Base-by-base conservation (phyloP, 2,113 vertebrate species). In the Oenanthe melanoleuca region DNA sequence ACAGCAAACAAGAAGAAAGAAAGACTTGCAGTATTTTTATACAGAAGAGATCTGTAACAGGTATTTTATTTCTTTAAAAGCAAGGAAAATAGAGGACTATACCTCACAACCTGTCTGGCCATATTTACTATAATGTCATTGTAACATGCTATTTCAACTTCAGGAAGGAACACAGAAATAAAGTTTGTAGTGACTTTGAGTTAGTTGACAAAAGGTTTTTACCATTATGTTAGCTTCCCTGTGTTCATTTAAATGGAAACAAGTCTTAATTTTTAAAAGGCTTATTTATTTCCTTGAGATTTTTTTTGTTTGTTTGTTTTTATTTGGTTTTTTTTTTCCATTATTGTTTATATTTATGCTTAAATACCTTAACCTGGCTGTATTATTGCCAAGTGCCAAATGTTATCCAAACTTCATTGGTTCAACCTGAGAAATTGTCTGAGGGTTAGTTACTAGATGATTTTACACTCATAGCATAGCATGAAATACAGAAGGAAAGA, bases 41-140 rank as follows among this genome's bases (percentile, higher is more conserved):
- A 98, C 91, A 97, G 75, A 98, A 97, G 95, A 97, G 89, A 97
- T 97, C 97, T 95, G 96, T 96, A 97, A 95, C 94, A 97, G 95
- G 97, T 97, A 98, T 97, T 98, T 98, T 98, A 96, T 98, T 98
- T 97, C 97, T 96, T 97, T 97, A 95, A 94, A 98, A 96, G 74
- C 94, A 96, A 97, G 93, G 91, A 93, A 96, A 96, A 96, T 92
- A 91, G 97, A 97, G 97, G 97, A 95, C 92, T 94, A 97, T 98
- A 98, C 98, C 98, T 98, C 97, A 97, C 91, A 77, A 93, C 80
- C 92, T 97, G 82, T 96, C 93, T 92, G 96, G 97, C 97, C 98
- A 98, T 97, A 98, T 97, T 97, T 97, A 94, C 97, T 97, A 95
- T 95, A 93, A 94, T 95, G 94, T 97, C 94, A 93, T 93, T 97